phyloP scores from a whole-genome alignment of 2,113 vertebrate genomes.

The Xenopus laevis region DNA sequence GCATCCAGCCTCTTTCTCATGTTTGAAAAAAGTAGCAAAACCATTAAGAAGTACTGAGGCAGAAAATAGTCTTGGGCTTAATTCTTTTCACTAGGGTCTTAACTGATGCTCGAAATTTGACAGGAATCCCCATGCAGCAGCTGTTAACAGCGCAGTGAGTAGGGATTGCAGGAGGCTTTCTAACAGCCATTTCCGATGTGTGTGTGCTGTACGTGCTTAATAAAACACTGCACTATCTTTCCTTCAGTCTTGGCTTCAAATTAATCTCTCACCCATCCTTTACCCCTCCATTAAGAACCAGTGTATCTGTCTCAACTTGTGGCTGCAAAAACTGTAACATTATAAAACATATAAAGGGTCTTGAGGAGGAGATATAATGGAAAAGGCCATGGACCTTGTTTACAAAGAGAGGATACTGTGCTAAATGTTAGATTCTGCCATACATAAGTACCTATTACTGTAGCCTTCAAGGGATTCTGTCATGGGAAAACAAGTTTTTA shows the following conservation, averaged over 20 bases:
- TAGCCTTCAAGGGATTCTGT: no score
- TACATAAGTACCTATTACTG: no score
- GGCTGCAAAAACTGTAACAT: no score
- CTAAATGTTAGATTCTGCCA: no score
- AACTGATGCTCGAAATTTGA: slow-evolving; percentile 50
- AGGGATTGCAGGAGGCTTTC: slow-evolving; percentile 27
- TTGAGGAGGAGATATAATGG: no score
- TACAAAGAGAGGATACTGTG: no score
- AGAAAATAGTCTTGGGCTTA: slow-evolving; percentile 66
- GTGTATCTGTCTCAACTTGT: no score
- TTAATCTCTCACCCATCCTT: not conserved
- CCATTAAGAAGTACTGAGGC: slow-evolving; percentile 64
- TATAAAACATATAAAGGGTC: no score
- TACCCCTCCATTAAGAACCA: not conserved
- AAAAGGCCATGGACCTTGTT: no score
- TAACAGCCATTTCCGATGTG: slow-evolving; percentile 24
- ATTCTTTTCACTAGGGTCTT: slow-evolving; percentile 52
- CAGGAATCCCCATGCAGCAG: slow-evolving; percentile 48
- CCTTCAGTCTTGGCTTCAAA: slow-evolving; percentile 27
- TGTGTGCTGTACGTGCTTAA: slow-evolving; percentile 17
- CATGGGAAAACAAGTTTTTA: no score
- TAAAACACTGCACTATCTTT: not conserved
- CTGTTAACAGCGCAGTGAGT: slow-evolving; percentile 57
- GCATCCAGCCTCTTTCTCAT: slow-evolving; percentile 49
- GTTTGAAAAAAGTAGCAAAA: slow-evolving; percentile 55